Evolutionary conservation across 1,140 invertebrate species (phyloP).

Genomic region (Sinonovacula constricta): DNA sequence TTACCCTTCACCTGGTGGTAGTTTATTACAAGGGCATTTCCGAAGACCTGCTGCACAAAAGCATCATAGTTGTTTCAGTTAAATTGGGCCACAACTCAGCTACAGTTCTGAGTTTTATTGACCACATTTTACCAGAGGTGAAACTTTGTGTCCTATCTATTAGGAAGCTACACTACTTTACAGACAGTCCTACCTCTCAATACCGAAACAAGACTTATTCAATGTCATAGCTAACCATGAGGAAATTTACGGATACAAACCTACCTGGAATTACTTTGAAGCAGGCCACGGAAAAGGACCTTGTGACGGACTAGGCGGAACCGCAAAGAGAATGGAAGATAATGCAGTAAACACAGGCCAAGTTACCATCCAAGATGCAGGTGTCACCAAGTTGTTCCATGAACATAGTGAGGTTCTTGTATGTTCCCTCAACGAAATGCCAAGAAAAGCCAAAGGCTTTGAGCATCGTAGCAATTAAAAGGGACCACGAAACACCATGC

Average conservation of each 20-base stretch:
- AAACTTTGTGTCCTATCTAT: slow-evolving; percentile 2
- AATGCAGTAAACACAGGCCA: slow-evolving; percentile 32
- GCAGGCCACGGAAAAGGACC: slow-evolving; percentile 18
- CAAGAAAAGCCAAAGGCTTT: too few relatives aligned
- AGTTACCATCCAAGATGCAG: slow-evolving; percentile 17
- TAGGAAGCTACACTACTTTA: slow-evolving; percentile 45
- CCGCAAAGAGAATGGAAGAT: slow-evolving; percentile 27
- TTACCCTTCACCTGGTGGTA: slow-evolving; percentile 49
- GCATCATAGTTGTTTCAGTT: slow-evolving; percentile 43
- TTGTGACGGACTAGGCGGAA: slow-evolving; percentile 27
- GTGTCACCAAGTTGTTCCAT: too few relatives aligned
- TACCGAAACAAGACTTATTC: slow-evolving; percentile 54
- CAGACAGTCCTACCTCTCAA: slow-evolving; percentile 47
- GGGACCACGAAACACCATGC: too few relatives aligned
- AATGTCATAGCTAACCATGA: slow-evolving; percentile 31
- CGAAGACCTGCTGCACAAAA: slow-evolving; percentile 21
- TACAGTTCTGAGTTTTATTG: slow-evolving; percentile 37
- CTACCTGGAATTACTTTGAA: slow-evolving; percentile 31
- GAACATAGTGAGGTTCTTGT: too few relatives aligned
- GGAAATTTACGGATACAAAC: neutral
- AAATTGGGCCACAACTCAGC: slow-evolving; percentile 36
- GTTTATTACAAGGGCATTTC: slow-evolving; percentile 26
- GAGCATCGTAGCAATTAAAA: too few relatives aligned
- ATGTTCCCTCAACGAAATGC: too few relatives aligned
- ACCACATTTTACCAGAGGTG: slow-evolving; percentile 31